Conservation (phyloP, 1,140 invertebrate species). For the Eubasilissa regina region DNA sequence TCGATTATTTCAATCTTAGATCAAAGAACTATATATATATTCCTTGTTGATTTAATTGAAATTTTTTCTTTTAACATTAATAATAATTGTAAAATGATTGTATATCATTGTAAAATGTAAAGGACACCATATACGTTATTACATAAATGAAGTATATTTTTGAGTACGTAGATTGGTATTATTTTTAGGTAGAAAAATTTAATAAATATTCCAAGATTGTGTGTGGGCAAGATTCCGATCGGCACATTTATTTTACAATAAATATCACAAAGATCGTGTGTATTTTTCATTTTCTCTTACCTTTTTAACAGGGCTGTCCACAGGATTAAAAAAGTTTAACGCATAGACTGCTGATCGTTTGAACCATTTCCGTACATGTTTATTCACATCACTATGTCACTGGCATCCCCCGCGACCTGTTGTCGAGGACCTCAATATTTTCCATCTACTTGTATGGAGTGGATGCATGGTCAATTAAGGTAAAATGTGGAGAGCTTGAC, state of each 20-base stretch:
- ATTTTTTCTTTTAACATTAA: neutral
- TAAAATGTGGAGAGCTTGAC: no score
- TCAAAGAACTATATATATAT: neutral
- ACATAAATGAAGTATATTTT: slow-evolving; percentile 12
- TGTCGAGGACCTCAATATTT: no score
- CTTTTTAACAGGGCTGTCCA: neutral
- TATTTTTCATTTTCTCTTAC: neutral
- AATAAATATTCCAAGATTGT: neutral
- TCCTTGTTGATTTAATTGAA: neutral
- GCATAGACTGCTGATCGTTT: no score
- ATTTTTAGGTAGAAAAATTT: slow-evolving; percentile 14
- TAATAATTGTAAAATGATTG: neutral
- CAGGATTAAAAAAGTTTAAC: no score
- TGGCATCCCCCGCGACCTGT: no score
- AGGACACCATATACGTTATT: neutral
- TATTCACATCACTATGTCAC: no score
- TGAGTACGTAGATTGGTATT: slow-evolving; percentile 3
- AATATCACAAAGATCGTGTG: neutral
- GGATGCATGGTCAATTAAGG: no score
- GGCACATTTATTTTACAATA: slow-evolving; percentile 16
- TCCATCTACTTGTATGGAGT: no score
- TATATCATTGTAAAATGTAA: slow-evolving; percentile 1
- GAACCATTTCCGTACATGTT: no score
- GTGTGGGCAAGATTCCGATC: neutral
- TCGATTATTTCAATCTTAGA: neutral